phyloP scores from a whole-genome alignment of 2,888 invertebrate species.

The Seira musarum region DNA sequence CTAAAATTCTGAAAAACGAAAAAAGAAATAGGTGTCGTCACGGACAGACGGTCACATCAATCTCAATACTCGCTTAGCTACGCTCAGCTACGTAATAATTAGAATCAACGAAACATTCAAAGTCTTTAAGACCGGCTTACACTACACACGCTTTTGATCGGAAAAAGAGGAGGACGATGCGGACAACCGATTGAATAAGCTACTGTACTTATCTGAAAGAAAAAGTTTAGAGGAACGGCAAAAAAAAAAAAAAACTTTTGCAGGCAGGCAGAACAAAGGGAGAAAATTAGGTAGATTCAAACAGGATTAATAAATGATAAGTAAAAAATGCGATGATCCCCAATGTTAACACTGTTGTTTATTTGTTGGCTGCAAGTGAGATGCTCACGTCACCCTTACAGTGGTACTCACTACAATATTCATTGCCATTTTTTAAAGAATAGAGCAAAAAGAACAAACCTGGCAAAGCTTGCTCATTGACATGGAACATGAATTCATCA shows the following conservation, averaged over 20 bases:
- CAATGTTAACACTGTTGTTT: constrained; percentile 13
- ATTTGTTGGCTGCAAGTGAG: not conserved
- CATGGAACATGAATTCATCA: constrained; percentile 10
- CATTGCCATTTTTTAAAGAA: too few species aligned
- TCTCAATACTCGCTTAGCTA: too few species aligned
- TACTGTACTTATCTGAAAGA: too few species aligned
- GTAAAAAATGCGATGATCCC: not conserved
- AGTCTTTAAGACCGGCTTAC: not conserved
- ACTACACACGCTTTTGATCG: not conserved
- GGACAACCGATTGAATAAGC: not conserved
- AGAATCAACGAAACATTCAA: not conserved
- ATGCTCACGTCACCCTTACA: not conserved
- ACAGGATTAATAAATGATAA: constrained; percentile 4
- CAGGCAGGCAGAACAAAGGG: not conserved
- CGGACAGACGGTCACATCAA: too few species aligned
- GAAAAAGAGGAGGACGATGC: constrained; percentile 1
- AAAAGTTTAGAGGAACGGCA: too few species aligned
- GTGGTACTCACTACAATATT: too few species aligned
- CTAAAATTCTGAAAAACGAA: too few species aligned
- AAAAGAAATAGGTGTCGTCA: too few species aligned
- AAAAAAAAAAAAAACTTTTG: too few species aligned
- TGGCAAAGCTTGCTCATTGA: constrained; percentile 3
- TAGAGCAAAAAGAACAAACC: too few species aligned
- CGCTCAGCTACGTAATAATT: not conserved
- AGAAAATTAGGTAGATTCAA: constrained; percentile 4